These are phyloP conservation scores for Dascyllus trimaculatus DNA, from an alignment of 2,113 vertebrate genomes.

Conservation along the genomic window DNA sequence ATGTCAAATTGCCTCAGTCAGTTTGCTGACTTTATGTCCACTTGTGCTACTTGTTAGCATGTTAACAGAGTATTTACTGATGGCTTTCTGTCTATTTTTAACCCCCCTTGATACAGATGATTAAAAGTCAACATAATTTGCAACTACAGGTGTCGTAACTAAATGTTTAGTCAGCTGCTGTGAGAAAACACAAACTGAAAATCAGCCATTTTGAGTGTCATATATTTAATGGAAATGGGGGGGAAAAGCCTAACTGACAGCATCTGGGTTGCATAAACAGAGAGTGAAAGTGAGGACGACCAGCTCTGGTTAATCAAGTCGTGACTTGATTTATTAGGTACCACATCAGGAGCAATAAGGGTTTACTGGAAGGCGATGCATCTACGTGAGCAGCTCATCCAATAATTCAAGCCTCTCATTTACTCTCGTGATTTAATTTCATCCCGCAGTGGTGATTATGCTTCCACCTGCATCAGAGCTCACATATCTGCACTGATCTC, in stretches of 20 bases:
- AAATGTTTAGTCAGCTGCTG: too few relatives aligned
- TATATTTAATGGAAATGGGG: not conserved
- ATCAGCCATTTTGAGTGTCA: not conserved
- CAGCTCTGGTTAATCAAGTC: not conserved
- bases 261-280: not conserved
- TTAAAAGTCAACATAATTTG: too few relatives aligned
- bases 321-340: not conserved
- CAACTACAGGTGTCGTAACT: too few relatives aligned
- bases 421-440: not conserved
- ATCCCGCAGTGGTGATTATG: not conserved
- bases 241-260: not conserved
- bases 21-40: too few relatives aligned
- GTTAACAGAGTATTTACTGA: too few relatives aligned
- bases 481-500: not conserved
- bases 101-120: too few relatives aligned
- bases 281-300: not conserved
- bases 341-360: not conserved
- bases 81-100: too few relatives aligned
- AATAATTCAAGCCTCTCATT: not conserved
- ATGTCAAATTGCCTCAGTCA: too few relatives aligned
- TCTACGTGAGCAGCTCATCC: not conserved
- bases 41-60: too few relatives aligned
- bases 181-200: not conserved
- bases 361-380: not conserved
- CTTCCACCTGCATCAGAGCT: not conserved